phyloP scores from a whole-genome alignment of 2,888 invertebrate genomes.

The Homarus gammarus region DNA sequence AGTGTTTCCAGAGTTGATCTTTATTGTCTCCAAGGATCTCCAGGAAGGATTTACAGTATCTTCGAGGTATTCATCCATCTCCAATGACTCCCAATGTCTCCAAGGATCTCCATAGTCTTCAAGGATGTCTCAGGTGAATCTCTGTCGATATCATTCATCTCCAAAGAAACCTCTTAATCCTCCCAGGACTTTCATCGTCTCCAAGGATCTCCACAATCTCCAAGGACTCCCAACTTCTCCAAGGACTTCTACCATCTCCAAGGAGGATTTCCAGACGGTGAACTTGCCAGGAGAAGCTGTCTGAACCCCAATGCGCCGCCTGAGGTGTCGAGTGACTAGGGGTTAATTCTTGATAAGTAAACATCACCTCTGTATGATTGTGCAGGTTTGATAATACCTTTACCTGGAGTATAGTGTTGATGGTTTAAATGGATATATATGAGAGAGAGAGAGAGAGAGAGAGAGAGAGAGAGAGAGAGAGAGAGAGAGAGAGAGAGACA shows the following conservation, averaged over 20 bases:
- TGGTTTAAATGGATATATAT: background rate
- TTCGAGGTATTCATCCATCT: too few species aligned
- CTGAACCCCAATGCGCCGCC: background rate
- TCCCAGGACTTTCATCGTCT: background rate
- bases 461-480: background rate
- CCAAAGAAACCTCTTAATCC: background rate
- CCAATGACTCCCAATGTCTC: background rate
- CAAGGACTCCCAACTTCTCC: background rate
- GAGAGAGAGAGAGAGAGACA: background rate
- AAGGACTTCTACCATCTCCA: background rate
- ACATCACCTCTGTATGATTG: background rate
- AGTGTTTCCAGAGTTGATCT: too few species aligned
- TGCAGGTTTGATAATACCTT: background rate
- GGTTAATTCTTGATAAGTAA: constrained; percentile 7
- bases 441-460: background rate
- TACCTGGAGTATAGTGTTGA: background rate
- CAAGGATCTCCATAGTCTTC: background rate
- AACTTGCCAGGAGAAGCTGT: too few species aligned
- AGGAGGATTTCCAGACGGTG: too few species aligned
- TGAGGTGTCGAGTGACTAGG: background rate
- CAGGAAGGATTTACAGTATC: too few species aligned
- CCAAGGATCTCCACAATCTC: background rate
- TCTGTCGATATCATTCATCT: too few species aligned
- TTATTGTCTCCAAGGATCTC: too few species aligned
- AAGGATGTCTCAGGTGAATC: too few species aligned